These are phyloP conservation scores for Pomatorhinus ruficollis DNA, from an alignment of 2,113 vertebrate genomes.

Conservation along the genomic window DNA sequence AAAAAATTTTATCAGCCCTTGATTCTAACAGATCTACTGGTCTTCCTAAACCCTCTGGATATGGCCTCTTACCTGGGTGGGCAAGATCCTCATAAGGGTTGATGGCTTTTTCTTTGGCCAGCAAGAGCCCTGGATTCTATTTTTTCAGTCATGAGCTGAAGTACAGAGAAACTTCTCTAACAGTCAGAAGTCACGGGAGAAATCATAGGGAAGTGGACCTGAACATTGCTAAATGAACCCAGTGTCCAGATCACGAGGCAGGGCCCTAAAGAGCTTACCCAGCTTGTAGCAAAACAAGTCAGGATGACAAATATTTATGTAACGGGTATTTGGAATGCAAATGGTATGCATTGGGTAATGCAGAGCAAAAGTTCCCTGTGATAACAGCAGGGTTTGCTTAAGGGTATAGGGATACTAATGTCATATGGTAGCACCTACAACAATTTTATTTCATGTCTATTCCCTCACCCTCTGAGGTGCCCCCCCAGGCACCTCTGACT, in stretches of 20 bases:
- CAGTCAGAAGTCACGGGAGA: neutral
- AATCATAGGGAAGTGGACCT: neutral
- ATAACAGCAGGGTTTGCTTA: neutral
- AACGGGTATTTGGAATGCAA: conserved; percentile 31
- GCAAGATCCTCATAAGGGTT: neutral
- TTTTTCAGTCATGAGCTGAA: neutral
- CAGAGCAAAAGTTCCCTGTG: neutral
- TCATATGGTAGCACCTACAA: neutral
- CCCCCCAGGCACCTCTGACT: neutral
- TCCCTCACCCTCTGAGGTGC: neutral
- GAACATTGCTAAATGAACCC: neutral
- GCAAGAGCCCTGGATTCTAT: neutral
- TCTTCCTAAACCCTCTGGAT: neutral
- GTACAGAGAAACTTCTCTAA: neutral
- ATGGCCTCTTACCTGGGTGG: neutral
- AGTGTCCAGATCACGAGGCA: neutral
- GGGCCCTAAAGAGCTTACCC: neutral
- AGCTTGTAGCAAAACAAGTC: neutral
- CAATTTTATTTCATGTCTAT: neutral
- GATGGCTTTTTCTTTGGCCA: neutral
- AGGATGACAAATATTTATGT: conserved; percentile 43
- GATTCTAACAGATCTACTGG: neutral
- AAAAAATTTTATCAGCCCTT: neutral
- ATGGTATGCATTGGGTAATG: conserved; percentile 4
- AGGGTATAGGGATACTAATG: neutral